Evolutionary conservation across 2,888 invertebrate genomes (phyloP).

Genomic region (Drosophila rubida): DNA sequence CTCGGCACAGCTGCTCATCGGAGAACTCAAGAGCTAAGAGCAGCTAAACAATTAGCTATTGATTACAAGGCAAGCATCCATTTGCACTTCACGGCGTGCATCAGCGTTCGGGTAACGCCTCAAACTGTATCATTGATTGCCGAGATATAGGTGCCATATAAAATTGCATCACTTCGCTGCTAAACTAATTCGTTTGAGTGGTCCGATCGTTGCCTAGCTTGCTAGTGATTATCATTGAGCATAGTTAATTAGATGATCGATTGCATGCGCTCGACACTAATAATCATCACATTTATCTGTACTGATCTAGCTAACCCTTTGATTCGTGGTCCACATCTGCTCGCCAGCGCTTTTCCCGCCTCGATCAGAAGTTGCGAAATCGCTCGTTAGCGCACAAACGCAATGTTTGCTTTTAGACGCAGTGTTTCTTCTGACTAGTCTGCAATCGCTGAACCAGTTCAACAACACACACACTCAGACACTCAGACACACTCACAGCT

Average conservation of each 20-base stretch:
- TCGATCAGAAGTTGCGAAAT: conserved; percentile 7
- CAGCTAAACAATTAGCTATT: conserved; percentile 13
- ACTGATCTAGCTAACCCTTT: too few species aligned
- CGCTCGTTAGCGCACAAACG: background rate
- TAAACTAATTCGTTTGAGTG: too few species aligned
- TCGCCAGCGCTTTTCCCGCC: too few species aligned
- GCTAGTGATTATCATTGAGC: too few species aligned
- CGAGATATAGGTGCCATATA: background rate
- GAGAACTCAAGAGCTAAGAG: conserved; percentile 13
- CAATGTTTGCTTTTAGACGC: too few species aligned
- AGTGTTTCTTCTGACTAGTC: conserved; percentile 11
- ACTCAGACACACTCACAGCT: background rate
- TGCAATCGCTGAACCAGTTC: conserved; percentile 46
- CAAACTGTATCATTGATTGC: background rate
- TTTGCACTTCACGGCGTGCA: background rate
- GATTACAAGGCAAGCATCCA: conserved; percentile 9
- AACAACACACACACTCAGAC: conserved; percentile 8
- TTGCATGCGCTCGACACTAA: too few species aligned
- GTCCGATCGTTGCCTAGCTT: too few species aligned
- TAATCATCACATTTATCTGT: too few species aligned
- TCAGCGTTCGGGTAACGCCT: background rate
- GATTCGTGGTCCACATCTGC: too few species aligned
- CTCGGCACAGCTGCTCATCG: conserved; percentile 5
- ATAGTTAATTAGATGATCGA: too few species aligned
- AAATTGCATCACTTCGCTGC: too few species aligned